phyloP scores from a whole-genome alignment of 1,140 invertebrate species.

The Drosophila lacteicornis region DNA sequence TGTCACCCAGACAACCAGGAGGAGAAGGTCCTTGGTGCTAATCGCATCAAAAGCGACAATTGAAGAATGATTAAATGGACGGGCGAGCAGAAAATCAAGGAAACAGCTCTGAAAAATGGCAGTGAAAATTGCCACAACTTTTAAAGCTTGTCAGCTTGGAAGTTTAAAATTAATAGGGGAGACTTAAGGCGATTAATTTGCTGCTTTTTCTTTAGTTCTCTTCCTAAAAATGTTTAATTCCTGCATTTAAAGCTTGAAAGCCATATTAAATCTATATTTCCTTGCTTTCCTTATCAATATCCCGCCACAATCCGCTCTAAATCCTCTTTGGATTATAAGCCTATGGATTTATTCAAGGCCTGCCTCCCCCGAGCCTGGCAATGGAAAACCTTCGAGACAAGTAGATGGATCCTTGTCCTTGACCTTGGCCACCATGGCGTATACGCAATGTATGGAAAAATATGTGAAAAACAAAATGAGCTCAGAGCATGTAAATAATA shows the following conservation, averaged over 20 bases:
- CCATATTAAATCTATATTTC: background rate
- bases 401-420: conserved; percentile 48
- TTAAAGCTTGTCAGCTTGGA: background rate
- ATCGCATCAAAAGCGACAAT: conserved; percentile 40
- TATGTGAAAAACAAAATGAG: conserved; percentile 33
- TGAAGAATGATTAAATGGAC: conserved; percentile 37
- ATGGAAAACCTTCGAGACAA: conserved; percentile 6
- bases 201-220: too few species aligned
- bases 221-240: too few species aligned
- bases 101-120: too few species aligned
- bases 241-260: too few species aligned
- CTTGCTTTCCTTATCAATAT: background rate
- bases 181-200: background rate
- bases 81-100: background rate
- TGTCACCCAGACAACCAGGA: conserved; percentile 15
- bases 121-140: background rate
- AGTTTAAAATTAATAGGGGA: background rate
- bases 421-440: conserved; percentile 48
- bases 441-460: conserved; percentile 49
- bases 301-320: background rate
- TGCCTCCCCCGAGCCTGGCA: background rate
- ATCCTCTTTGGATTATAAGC: conserved; percentile 15
- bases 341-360: conserved; percentile 33
- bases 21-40: conserved; percentile 18
- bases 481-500: conserved; percentile 30